A percentile compares a stretch with the other conserved stretches of the same genome.
These are phyloP conservation scores for Zootoca vivipara DNA, from an alignment of 2,113 vertebrate species.

Conservation along the genomic window DNA sequence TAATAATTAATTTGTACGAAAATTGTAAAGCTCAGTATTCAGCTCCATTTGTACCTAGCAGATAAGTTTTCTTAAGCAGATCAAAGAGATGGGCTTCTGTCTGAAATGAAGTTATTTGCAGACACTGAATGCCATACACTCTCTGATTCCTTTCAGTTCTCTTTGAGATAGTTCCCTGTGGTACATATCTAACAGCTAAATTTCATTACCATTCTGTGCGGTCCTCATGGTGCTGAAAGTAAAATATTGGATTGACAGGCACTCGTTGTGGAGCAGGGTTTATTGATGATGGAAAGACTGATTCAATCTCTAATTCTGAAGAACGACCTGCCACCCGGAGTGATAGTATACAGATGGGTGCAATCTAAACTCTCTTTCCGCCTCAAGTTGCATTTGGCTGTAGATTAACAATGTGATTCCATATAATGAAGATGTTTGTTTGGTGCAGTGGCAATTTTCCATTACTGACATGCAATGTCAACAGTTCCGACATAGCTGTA, in stretches of 20 bases:
- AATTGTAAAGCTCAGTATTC: constrained; percentile 35
- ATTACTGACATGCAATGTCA: constrained; percentile 67
- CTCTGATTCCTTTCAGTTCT: constrained; percentile 63
- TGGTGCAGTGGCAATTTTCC: constrained; percentile 71
- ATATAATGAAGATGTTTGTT: constrained; percentile 72
- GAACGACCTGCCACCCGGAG: constrained; percentile 75
- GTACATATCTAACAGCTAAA: constrained; percentile 70
- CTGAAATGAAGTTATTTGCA: constrained; percentile 55
- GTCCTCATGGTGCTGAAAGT: constrained; percentile 60
- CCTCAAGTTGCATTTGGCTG: constrained; percentile 71
- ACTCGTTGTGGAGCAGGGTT: constrained; percentile 65
- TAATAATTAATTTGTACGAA: constrained; percentile 30
- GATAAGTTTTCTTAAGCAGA: constrained; percentile 26
- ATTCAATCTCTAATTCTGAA: constrained; percentile 78
- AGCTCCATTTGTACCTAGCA: constrained; percentile 38
- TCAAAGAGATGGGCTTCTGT: constrained; percentile 43
- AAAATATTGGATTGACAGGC: constrained; percentile 75
- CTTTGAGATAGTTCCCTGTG: constrained; percentile 62
- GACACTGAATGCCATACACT: constrained; percentile 26
- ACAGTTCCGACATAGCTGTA: constrained; percentile 68
- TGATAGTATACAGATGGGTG: constrained; percentile 74
- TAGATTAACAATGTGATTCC: constrained; percentile 73
- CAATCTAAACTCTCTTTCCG: constrained; percentile 67
- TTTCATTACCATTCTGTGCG: constrained; percentile 72
- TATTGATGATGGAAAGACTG: constrained; percentile 75